phyloP scores from a whole-genome alignment of 2,797 vertebrate species.

The Thripadectes ignobilis region DNA sequence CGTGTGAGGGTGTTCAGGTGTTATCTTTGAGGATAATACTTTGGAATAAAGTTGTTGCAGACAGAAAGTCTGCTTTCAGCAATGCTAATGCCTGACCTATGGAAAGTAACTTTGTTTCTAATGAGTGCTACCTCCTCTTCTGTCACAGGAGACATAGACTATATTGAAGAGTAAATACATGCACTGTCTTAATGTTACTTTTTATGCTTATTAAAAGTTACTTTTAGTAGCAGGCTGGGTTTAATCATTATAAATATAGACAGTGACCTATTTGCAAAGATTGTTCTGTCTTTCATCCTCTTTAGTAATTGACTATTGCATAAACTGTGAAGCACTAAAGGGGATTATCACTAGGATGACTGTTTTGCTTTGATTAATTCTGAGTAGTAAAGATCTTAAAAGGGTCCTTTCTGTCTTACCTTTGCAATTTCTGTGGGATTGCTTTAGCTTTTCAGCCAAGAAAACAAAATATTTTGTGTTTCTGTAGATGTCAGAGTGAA shows the following conservation, averaged over 20 bases:
- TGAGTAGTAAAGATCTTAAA: slow-evolving; percentile 10
- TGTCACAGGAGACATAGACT: neutral
- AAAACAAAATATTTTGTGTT: neutral
- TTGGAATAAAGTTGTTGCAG: neutral
- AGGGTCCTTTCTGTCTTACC: neutral
- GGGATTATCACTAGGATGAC: slow-evolving; percentile 63
- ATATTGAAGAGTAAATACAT: neutral
- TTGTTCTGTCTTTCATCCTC: slow-evolving; percentile 70
- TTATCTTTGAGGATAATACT: neutral
- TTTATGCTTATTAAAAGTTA: slow-evolving; percentile 42
- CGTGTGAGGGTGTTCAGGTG: neutral
- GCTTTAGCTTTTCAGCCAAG: neutral
- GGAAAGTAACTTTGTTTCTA: neutral
- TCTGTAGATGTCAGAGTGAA: fast-evolving
- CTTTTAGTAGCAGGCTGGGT: slow-evolving; percentile 35
- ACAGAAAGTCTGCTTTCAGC: neutral
- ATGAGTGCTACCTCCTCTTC: neutral
- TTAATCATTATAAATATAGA: slow-evolving; percentile 65
- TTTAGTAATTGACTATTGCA: slow-evolving; percentile 76
- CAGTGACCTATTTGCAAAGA: slow-evolving; percentile 74
- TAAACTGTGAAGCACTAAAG: slow-evolving; percentile 70
- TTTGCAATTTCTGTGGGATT: neutral
- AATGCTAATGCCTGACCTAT: neutral
- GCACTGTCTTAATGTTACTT: neutral
- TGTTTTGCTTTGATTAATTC: slow-evolving; percentile 67